Evolutionary conservation across 2,888 invertebrate genomes (phyloP), one percentile per base, ranked within the genome.

Genomic region (Homarus gammarus): DNA sequence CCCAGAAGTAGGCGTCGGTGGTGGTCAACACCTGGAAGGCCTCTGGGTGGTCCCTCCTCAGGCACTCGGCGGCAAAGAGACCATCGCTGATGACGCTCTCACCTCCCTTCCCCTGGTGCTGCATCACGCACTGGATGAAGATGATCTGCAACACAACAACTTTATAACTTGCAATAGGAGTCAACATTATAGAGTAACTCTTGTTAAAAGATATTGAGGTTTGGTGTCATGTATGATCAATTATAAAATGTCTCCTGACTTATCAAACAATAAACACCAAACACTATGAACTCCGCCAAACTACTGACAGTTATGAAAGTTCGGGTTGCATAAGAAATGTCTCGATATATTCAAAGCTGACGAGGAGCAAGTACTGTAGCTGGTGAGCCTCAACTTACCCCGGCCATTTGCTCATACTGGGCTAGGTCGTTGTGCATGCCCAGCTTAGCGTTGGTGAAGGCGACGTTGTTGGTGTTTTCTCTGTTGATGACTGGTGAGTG

Each of bases 381-480:
- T n/a, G n/a, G 33, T 38, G 40, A 2, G 33, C n/a, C 22, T 36
- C 38, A 61, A 77, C 93, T 93, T 92, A 95, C 95, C 92, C 97
- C 96, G 0, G 97, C 97, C 91, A 95, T 96, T 93, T 96, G 96
- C 92, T 96, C 95, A 93, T 97, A 96, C 93, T 97, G 97, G 0
- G 97, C 96, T 88, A 97, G 94, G 93, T 97, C 97, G 0, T 96
- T 96, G 93, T 97, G 97, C 93, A 97, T 94, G 90, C 96, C 96
- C 78, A 97, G 94, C 79, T 95, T 95, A 91, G 95, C 95, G 0
- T 95, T 95, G 73, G 96, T 94, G 93, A 97, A 97, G 0, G 97
- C 97, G 75, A 96, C 95, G 93, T 97, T 97, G 92, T 95, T 96
- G 0, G 97, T 96, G 64, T 95, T 95, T 6, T 95, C 94, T 10